Evolutionary conservation across 2,888 invertebrate species (phyloP).

Genomic region (Heliconius hortense): DNA sequence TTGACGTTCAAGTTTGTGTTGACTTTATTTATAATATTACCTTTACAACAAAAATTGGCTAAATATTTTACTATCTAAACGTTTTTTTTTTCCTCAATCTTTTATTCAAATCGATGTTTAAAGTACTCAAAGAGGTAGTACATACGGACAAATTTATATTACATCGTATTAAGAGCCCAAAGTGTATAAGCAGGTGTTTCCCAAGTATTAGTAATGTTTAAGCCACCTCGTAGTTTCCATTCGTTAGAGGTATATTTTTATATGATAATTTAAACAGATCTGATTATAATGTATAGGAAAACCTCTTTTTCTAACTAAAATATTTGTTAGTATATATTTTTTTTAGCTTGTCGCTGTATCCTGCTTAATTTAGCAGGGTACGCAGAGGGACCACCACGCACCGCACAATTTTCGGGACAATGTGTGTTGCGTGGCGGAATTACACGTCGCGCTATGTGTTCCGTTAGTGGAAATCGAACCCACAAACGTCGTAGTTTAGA

Average conservation of each 20-base stretch:
- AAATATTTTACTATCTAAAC: too few species aligned
- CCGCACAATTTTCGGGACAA: too few species aligned
- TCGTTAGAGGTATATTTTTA: constrained; percentile 22
- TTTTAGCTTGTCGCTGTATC: background rate
- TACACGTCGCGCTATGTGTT: background rate
- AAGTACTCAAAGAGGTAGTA: background rate
- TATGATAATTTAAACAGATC: constrained; percentile 24
- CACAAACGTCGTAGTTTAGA: background rate
- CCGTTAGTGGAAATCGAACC: background rate
- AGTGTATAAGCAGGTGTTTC: constrained; percentile 36
- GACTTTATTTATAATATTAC: background rate
- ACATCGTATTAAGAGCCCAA: constrained; percentile 10
- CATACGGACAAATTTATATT: background rate
- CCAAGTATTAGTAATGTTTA: constrained; percentile 31
- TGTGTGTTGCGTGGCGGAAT: background rate
- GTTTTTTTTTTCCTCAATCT: too few species aligned
- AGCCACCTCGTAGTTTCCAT: constrained; percentile 24
- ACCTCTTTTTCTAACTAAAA: background rate
- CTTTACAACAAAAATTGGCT: too few species aligned
- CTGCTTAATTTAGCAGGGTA: too few species aligned
- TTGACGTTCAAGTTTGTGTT: background rate
- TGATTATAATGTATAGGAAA: constrained; percentile 15
- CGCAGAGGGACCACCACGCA: too few species aligned
- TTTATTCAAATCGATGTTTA: too few species aligned
- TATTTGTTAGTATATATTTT: background rate